Evolutionary conservation across 1,140 invertebrate species (phyloP), one percentile per base, ranked within the genome.

Genomic region (Sycobia sp.): DNA sequence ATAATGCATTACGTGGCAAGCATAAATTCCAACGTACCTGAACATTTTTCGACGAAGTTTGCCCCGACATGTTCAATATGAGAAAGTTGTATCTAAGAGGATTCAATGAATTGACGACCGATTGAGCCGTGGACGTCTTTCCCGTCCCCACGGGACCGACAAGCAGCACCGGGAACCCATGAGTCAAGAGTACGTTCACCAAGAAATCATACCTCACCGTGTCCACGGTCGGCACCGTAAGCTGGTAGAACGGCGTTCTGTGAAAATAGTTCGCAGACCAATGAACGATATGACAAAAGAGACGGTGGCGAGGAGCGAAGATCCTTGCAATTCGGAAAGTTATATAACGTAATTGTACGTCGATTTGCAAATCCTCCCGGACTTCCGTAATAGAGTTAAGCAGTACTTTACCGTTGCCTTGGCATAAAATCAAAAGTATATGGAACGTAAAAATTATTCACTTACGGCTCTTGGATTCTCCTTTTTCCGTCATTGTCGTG

Each of bases 31-130:
- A n/a, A n/a, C n/a, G n/a, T 68, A 76, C 75, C 58, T 91, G 89
- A 0, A 91, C 80, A 54, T 91, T 91, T 43, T 85, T 85, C 0
- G 91, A 90, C 2, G 90, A 87, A 0, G 92, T 94, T 83, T 92
- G 89, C 3, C 91, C 92, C 1, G 92, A 94, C 87, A 94, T 92
- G 75, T 94, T 94, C 36, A 94, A 86, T 5, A 88, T 86, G 4
- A 94, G 82, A 2, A 88, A 71, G 43, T 82, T 85, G 74, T 90
- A 93, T 54, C 80, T 84, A n/a, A 77, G 80, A 0, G 82, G 69
- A 72, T 91, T 85, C 18, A 94, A 80, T 4, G 78, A 80, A 5
- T 84, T 76, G 10, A 94, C 72, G 0, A 90, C 89, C 39, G 86
- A 87, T 43, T 88, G 84, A 1, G 90, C 87, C 3, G 90, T 86